Conservation (phyloP, 2,888 invertebrate species). For the Brenthis hecate region DNA sequence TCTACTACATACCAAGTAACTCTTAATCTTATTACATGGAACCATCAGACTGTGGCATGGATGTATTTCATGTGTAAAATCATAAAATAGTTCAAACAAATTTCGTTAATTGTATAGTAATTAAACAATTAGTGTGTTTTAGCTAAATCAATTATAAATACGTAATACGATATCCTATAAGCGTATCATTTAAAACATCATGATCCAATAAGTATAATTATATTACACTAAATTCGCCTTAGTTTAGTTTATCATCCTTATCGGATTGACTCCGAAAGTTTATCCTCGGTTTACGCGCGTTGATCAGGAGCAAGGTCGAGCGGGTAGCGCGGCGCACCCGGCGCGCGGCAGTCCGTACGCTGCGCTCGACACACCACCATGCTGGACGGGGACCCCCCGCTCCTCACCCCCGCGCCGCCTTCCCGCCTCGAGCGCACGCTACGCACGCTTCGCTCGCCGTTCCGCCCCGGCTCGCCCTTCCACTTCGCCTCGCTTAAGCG, state of each 20-base stretch:
- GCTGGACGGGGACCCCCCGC: conserved; percentile 61
- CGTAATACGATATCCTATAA: conserved; percentile 4
- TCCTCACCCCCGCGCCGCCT: conserved; percentile 43
- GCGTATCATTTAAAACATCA: conserved; percentile 5
- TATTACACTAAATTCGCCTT: conserved; percentile 31
- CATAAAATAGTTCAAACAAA: background rate
- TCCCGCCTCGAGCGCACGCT: conserved; percentile 77
- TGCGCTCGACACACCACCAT: conserved; percentile 61
- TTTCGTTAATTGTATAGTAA: background rate
- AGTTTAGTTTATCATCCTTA: conserved; percentile 41
- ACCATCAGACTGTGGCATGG: background rate
- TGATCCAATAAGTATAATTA: conserved; percentile 39
- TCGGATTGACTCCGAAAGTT: conserved; percentile 53
- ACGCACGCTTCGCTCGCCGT: conserved; percentile 75
- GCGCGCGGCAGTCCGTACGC: conserved; percentile 59
- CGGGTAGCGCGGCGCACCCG: conserved; percentile 38
- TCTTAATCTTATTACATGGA: conserved; percentile 24
- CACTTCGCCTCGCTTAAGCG: conserved; percentile 76
- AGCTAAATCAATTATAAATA: background rate
- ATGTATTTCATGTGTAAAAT: conserved; percentile 3
- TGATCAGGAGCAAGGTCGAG: conserved; percentile 66
- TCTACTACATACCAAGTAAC: conserved; percentile 9
- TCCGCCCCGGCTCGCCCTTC: conserved; percentile 79
- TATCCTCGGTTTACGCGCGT: conserved; percentile 62
- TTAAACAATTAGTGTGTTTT: conserved; percentile 8